Conservation (phyloP, 1,140 invertebrate genomes). For the Orius insidiosus region DNA sequence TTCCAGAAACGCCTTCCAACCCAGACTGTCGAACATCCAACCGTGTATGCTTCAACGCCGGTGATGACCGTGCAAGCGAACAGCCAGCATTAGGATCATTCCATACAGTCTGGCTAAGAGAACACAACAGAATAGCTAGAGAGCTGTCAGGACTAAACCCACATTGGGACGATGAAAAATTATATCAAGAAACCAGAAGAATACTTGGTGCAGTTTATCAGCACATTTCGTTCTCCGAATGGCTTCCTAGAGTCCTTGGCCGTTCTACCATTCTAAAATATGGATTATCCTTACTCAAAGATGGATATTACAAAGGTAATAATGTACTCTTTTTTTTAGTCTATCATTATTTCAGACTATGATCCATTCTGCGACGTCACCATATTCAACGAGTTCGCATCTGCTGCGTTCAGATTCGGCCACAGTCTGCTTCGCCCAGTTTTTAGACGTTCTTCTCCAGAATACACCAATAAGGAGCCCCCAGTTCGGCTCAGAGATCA, state of each 20-base stretch:
- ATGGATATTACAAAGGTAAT: too few relatives aligned
- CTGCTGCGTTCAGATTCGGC: slow-evolving; percentile 44
- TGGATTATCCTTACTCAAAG: too few relatives aligned
- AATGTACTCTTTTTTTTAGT: too few relatives aligned
- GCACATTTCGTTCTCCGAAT: too few relatives aligned
- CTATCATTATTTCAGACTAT: too few relatives aligned
- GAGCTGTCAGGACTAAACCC: slow-evolving; percentile 68
- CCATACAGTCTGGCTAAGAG: slow-evolving; percentile 71
- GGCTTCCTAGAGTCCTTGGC: too few relatives aligned
- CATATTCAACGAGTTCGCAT: slow-evolving; percentile 45
- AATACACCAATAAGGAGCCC: slow-evolving; percentile 25
- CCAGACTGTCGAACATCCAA: slow-evolving; percentile 32
- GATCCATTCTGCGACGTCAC: slow-evolving; percentile 39
- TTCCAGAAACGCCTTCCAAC: slow-evolving; percentile 28
- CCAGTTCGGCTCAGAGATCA: slow-evolving; percentile 35
- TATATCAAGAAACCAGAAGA: too few relatives aligned
- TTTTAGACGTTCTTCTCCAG: slow-evolving; percentile 34
- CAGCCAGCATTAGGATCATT: slow-evolving; percentile 69
- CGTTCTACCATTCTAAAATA: too few relatives aligned
- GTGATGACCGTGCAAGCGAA: slow-evolving; percentile 70
- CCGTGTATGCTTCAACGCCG: slow-evolving; percentile 32
- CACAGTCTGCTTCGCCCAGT: slow-evolving; percentile 42
- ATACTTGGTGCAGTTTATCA: too few relatives aligned
- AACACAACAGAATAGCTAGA: slow-evolving; percentile 78
- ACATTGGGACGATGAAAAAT: slow-evolving; percentile 72